Evolutionary conservation across 2,797 vertebrate species (phyloP).

Genomic region (Ptychobarbus kaznakovi): DNA sequence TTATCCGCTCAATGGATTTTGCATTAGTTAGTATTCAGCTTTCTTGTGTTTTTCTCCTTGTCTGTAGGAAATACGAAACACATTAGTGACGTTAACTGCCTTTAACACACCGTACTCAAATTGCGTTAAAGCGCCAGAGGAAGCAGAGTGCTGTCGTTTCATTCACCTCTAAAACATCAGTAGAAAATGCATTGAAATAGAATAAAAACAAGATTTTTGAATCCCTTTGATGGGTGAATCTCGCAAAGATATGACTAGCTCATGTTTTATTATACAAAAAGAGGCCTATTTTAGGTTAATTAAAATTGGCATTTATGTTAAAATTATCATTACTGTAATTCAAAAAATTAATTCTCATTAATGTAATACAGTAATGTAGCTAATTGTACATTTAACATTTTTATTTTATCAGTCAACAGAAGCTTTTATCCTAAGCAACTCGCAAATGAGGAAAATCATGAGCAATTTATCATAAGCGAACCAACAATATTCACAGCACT

Average conservation of each 20-base stretch:
- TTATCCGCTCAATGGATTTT: conserved; percentile 46
- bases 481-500: background rate
- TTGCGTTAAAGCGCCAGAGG: conserved; percentile 19
- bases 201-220: background rate
- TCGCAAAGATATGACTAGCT: background rate
- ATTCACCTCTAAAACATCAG: background rate
- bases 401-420: conserved; percentile 1
- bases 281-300: background rate
- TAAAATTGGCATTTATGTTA: background rate
- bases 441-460: conserved; percentile 7
- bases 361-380: conserved; percentile 21
- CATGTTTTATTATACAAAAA: background rate
- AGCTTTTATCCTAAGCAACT: conserved; percentile 11
- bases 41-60: background rate
- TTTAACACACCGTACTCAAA: conserved; percentile 30
- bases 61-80: background rate
- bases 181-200: background rate
- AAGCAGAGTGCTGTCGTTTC: background rate
- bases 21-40: conserved; percentile 34
- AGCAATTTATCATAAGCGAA: conserved; percentile 1
- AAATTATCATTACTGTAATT: conserved; percentile 24
- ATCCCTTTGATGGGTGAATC: background rate
- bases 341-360: background rate
- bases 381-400: conserved; percentile 37
- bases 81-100: conserved; percentile 38